phyloP scores from a whole-genome alignment of 2,888 invertebrate genomes.

The Cataglyphis rosenhaueri region DNA sequence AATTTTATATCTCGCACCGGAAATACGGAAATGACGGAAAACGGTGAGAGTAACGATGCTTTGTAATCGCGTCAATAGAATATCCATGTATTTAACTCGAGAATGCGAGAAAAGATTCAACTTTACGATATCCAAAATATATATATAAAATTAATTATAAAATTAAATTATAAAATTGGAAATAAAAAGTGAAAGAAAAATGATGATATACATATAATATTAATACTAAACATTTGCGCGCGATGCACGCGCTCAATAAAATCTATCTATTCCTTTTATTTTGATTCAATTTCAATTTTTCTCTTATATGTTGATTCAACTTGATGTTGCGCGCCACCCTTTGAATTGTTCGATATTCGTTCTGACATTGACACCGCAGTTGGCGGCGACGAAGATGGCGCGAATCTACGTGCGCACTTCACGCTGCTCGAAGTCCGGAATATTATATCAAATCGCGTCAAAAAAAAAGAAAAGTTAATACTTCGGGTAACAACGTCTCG shows the following conservation, averaged over 20 bases:
- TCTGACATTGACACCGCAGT: neutral
- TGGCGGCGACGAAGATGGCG: neutral
- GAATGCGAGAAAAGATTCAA: neutral
- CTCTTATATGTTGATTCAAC: neutral
- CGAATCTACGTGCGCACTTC: neutral
- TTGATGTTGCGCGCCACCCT: neutral
- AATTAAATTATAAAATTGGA: neutral
- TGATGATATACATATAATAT: neutral
- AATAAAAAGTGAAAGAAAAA: neutral
- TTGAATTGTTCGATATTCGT: neutral
- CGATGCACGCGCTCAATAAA: neutral
- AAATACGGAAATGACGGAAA: constrained; percentile 5
- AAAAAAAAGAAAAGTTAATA: neutral
- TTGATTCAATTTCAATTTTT: neutral
- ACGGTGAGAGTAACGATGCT: neutral
- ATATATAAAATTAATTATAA: neutral
- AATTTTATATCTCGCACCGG: constrained; percentile 6
- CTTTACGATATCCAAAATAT: neutral
- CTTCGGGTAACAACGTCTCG: constrained; percentile 4
- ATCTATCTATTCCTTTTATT: neutral
- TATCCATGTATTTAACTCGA: neutral
- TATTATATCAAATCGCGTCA: neutral
- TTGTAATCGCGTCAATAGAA: neutral
- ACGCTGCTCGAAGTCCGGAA: neutral
- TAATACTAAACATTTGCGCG: neutral